Conservation (phyloP, 64 coral and sea anemone genomes). For the Montipora capricornis region DNA sequence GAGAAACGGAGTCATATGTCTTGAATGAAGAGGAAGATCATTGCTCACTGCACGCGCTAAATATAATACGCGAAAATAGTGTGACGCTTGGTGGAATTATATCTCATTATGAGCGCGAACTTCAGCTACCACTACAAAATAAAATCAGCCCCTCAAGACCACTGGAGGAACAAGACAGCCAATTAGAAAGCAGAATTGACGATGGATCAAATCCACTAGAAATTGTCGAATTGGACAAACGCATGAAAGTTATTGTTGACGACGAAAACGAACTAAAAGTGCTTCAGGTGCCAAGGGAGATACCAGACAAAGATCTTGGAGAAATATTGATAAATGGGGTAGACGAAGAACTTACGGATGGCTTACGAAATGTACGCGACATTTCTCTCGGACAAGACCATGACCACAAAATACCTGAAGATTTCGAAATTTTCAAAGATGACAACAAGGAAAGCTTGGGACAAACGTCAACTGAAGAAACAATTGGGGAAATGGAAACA, state of each 20-base stretch:
- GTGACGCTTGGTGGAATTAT: slow-evolving; percentile 56
- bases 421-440: neutral
- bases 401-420: neutral
- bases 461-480: neutral
- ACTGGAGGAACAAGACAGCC: no score
- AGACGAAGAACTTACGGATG: neutral
- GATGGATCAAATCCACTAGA: neutral
- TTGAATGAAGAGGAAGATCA: neutral
- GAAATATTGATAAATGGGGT: slow-evolving; percentile 28
- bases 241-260: neutral
- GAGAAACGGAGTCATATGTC: neutral
- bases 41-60: slow-evolving; percentile 12
- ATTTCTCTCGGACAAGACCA: neutral
- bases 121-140: neutral
- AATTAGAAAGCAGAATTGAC: no score
- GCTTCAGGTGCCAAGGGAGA: slow-evolving; percentile 40
- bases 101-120: slow-evolving; percentile 46
- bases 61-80: slow-evolving; percentile 27
- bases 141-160: neutral
- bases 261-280: slow-evolving; percentile 14
- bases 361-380: neutral
- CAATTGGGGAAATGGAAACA: neutral
- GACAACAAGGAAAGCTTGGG: neutral
- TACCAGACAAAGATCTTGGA: slow-evolving; percentile 61
- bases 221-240: neutral